Evolutionary conservation across 2,113 vertebrate genomes (phyloP).

Genomic region (Epinephelus lanceolatus): DNA sequence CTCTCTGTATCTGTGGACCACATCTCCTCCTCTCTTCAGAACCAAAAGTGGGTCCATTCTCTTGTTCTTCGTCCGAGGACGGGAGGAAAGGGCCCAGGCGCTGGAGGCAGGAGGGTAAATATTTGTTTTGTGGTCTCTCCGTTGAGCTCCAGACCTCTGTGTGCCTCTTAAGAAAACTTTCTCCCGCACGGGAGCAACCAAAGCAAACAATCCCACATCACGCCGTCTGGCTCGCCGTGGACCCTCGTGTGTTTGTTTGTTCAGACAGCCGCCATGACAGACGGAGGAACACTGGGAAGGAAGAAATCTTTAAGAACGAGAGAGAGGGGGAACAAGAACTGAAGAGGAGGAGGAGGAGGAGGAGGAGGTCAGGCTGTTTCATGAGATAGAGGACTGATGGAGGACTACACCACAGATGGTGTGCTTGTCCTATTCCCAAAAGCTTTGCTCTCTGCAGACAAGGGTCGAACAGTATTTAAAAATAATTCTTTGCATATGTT

Average conservation of each 20-base stretch:
- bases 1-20: slow-evolving; percentile 20
- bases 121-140: slow-evolving; percentile 81
- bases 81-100: slow-evolving; percentile 46
- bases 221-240: slow-evolving; percentile 71
- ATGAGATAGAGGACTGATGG: slow-evolving; percentile 57
- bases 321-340: slow-evolving; percentile 39
- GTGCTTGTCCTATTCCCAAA: slow-evolving; percentile 70
- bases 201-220: slow-evolving; percentile 79
- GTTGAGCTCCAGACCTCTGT: slow-evolving; percentile 76
- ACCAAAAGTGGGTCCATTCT: slow-evolving; percentile 60
- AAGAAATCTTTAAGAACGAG: slow-evolving; percentile 47
- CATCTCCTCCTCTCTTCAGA: slow-evolving; percentile 41
- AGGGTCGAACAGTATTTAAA: slow-evolving; percentile 58
- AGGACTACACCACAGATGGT: slow-evolving; percentile 77
- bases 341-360: slow-evolving; percentile 42
- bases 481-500: slow-evolving; percentile 66
- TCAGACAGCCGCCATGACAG: slow-evolving; percentile 78
- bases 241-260: slow-evolving; percentile 77
- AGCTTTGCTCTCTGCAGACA: slow-evolving; percentile 63
- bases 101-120: slow-evolving; percentile 76
- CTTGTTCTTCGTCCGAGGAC: slow-evolving; percentile 31
- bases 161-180: slow-evolving; percentile 83
- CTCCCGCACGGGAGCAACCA: slow-evolving; percentile 75
- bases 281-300: slow-evolving; percentile 64
- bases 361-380: slow-evolving; percentile 51